phyloP scores from a whole-genome alignment of 2,113 vertebrate species.

The Murina feae region DNA sequence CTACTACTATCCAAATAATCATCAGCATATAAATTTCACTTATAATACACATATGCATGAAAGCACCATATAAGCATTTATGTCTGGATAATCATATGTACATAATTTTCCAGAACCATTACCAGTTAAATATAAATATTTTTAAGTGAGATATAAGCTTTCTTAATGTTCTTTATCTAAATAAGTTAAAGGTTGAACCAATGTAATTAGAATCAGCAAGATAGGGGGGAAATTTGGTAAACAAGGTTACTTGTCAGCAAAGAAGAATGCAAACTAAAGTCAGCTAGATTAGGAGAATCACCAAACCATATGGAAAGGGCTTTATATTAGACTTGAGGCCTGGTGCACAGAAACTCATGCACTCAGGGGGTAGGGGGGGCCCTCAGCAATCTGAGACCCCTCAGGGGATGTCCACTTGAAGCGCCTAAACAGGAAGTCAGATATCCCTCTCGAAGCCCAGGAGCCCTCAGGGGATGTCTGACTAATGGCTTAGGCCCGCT shows the following conservation, averaged over 20 bases:
- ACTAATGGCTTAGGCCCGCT: no score
- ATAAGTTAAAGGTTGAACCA: neutral
- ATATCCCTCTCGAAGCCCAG: no score
- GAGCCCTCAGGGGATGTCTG: no score
- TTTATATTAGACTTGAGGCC: neutral
- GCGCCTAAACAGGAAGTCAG: no score
- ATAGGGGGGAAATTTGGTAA: neutral
- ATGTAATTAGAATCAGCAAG: neutral
- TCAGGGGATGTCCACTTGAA: no score
- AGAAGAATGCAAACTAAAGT: neutral
- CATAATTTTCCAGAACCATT: neutral
- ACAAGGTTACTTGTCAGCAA: neutral
- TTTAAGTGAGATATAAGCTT: neutral
- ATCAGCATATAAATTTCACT: neutral
- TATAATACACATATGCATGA: neutral
- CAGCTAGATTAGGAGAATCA: neutral
- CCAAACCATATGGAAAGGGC: neutral
- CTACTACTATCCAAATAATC: neutral
- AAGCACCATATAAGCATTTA: neutral
- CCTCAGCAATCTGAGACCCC: no score
- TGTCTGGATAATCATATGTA: neutral
- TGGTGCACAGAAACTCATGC: no score
- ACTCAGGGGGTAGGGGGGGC: accelerated
- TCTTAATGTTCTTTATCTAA: neutral
- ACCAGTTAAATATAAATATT: neutral